phyloP scores from a whole-genome alignment of 2,113 vertebrate genomes.

The Tragelaphus strepsiceros region DNA sequence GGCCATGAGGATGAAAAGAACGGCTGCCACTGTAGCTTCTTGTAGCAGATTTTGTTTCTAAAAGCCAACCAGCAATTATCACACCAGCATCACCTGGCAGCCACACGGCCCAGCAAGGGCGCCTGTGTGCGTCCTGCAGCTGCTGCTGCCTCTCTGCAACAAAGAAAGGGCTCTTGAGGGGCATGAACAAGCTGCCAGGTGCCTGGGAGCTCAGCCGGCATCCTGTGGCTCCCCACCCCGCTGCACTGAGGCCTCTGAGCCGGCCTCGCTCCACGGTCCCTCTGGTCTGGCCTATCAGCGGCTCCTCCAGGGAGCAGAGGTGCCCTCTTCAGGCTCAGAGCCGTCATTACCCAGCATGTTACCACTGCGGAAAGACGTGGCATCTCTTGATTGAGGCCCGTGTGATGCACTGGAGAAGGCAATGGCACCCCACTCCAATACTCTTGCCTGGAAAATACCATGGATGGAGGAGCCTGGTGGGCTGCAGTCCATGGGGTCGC shows the following conservation, averaged over 20 bases:
- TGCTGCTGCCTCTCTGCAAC: neutral
- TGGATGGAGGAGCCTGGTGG: too few relatives aligned
- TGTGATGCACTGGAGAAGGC: neutral
- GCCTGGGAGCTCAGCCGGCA: neutral
- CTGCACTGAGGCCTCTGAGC: neutral
- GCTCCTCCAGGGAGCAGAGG: neutral
- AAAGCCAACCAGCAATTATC: conserved; percentile 32
- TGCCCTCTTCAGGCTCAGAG: neutral
- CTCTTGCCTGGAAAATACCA: too few relatives aligned
- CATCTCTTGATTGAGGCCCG: neutral
- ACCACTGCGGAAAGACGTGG: neutral
- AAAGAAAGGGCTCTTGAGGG: neutral
- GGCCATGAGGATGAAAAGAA: neutral
- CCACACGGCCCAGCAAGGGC: neutral
- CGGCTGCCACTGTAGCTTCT: neutral
- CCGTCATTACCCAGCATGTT: accelerated
- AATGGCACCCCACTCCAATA: too few relatives aligned
- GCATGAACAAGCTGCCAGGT: neutral
- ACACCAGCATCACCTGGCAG: neutral
- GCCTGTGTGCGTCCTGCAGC: neutral
- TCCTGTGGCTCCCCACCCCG: accelerated
- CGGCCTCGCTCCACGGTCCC: neutral
- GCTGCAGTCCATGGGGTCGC: too few relatives aligned
- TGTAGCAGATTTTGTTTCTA: neutral
- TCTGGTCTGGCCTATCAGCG: neutral